Base-by-base conservation (phyloP, 2,797 vertebrate genomes). In the Sebastes flavidus region DNA sequence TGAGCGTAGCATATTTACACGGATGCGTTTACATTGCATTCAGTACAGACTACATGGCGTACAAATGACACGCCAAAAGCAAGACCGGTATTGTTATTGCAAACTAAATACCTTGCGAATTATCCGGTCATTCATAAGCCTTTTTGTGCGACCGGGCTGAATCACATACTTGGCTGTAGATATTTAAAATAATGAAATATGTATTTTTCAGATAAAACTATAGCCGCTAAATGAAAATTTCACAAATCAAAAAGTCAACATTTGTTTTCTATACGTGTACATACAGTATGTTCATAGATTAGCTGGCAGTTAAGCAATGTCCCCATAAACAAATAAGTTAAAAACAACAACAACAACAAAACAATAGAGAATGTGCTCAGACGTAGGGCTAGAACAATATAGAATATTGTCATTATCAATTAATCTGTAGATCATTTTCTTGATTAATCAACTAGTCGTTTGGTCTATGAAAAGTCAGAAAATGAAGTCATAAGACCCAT, bases 271-370 rank as follows among this genome's bases (percentile, higher is more conserved):
- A 14, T 52, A 14, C 3, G 18, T 49, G 42, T 46, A 16, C 4
- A 29, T 59, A 42, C 13, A 42, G 38, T 42, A 20, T 32, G 2
- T 1, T 62, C 1, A 42, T 30, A 2, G 8, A 59, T 58, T 18
- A 59, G 22, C 6, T 16, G 27, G 29, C 0, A 46, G n/a, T 27
- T 60, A 6, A 12, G 2, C 12, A 46, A 9, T 42, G 18, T 59
- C 18, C 16, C 24, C 49, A 24, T 34, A 13, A 30, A 22, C 13
- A 46, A 38, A n/a, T 8, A 0, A 13, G 0, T 0, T 16, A 29
- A 5, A 61, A 20, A 32, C 11, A 36, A 27, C 22, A 55, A 24
- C 18, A 52, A 52, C 8, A 20, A 20, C 7, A 9, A 63, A 5
- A 3, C 5, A 54, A 52, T 16, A 3, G 22, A 58, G 16, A 46